A percentile compares a stretch with the other conserved stretches of the same genome.
Evolutionary conservation across 1,140 invertebrate genomes (phyloP).

Genomic region (Vanessa tameamea): DNA sequence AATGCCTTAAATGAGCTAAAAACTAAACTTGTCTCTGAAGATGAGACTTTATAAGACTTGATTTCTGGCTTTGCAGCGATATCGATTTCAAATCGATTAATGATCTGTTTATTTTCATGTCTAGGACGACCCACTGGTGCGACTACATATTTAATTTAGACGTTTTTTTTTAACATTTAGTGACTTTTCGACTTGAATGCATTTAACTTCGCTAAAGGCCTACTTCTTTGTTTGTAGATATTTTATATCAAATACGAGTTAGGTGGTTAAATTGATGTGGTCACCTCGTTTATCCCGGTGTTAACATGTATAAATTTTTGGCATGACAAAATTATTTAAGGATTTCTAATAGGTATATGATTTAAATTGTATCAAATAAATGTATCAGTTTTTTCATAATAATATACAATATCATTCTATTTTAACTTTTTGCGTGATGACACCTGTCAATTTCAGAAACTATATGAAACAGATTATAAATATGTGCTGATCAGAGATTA

Average conservation of each 20-base stretch:
- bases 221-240: conserved; percentile 55
- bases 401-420: background rate
- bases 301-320: conserved; percentile 19
- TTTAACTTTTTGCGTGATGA: no score
- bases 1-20: background rate
- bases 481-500: background rate
- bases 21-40: background rate
- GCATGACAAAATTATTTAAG: conserved; percentile 16
- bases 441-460: background rate
- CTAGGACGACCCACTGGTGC: conserved; percentile 36
- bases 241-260: conserved; percentile 38
- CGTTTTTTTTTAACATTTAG: conserved; percentile 34
- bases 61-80: conserved; percentile 2
- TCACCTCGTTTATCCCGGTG: conserved; percentile 40
- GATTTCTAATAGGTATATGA: background rate
- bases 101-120: conserved; percentile 15
- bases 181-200: conserved; percentile 53
- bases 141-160: conserved; percentile 27
- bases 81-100: conserved; percentile 19
- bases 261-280: conserved; percentile 5
- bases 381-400: background rate
- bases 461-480: background rate
- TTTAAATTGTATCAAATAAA: background rate
- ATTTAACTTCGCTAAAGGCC: conserved; percentile 73
- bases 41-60: background rate